phyloP scores from a whole-genome alignment of 1,140 invertebrate species.

The Glossosoma conforme region DNA sequence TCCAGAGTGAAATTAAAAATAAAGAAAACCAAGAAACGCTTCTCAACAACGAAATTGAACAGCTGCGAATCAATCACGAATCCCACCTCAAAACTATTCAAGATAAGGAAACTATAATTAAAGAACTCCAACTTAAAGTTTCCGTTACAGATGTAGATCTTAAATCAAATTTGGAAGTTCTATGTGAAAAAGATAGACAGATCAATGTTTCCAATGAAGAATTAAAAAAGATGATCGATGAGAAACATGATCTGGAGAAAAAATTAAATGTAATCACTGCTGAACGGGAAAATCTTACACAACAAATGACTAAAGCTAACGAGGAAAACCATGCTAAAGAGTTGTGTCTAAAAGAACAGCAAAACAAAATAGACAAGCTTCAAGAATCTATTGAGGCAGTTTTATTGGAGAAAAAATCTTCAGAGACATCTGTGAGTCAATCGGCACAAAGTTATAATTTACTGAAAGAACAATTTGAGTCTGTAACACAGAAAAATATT shows the following conservation, averaged over 20 bases:
- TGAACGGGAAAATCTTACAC: constrained; percentile 38
- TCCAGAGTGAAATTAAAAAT: constrained; percentile 40
- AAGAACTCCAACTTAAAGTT: constrained; percentile 43
- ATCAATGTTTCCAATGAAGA: constrained; percentile 48
- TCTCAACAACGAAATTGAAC: constrained; percentile 36
- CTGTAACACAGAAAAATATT: constrained; percentile 20
- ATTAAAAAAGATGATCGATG: constrained; percentile 46
- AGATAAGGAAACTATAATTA: constrained; percentile 44
- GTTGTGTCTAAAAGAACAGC: constrained; percentile 40
- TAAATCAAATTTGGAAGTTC: constrained; percentile 45
- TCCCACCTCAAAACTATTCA: constrained; percentile 35
- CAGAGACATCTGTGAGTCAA: constrained; percentile 1
- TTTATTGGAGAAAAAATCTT: constrained; percentile 15
- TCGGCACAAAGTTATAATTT: constrained; percentile 1
- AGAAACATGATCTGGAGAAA: constrained; percentile 45
- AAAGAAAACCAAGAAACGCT: constrained; percentile 35
- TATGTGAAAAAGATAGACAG: constrained; percentile 48
- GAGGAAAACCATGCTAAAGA: constrained; percentile 43
- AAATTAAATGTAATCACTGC: constrained; percentile 37
- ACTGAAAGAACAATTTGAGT: constrained; percentile 10
- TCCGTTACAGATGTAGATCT: constrained; percentile 47
- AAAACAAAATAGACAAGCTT: constrained; percentile 37
- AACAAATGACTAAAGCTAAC: constrained; percentile 43
- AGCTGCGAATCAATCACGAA: constrained; percentile 35
- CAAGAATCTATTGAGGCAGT: constrained; percentile 35